Evolutionary conservation across 2,797 vertebrate genomes (phyloP), one percentile per base, ranked within the genome.

Genomic region (Bradypodion ventrale): DNA sequence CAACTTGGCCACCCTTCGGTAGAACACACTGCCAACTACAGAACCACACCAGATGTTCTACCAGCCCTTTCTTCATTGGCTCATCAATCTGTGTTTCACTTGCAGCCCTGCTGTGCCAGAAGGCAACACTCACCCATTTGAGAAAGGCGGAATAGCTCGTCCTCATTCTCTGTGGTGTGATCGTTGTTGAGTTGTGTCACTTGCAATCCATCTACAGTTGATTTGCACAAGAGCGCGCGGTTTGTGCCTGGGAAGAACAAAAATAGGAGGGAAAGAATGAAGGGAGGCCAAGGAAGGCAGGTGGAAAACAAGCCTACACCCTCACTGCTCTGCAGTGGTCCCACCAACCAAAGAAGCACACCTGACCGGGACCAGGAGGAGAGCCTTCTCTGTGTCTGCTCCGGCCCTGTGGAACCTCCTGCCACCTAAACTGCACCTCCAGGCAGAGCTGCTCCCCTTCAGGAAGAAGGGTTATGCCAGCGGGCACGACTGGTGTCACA

Each of bases 131-230:
- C 88, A 99, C 98, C 98, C 86, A 99, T 96, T 27, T 97, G 97
- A 0, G 97, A 95, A 72, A 99, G 96, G 75, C 98, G 97, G 92
- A 98, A 97, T 74, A 99, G 97, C 91, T 99, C 98, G 0, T 99
- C 98, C 73, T 99, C 98, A 0, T 99, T 99, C 90, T 99, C 98
- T 0, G 97, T 97, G 0, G 97, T 98, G 89, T 99, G 98, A 44
- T 98, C 97, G 70, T 97, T 95, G 0, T 98, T 98, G 69, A 99
- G 97, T 94, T 99, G 98, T 19, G 97, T 98, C 77, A 99, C 98
- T 95, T 99, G 98, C 92, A 99, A 96, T 21, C 98, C 97, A 0
- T 99, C 98, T 81, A 96, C 97, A 0, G 97, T 98, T 49, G 97
- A 98, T 89, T 98, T 98, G 86, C 98, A 99, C 2, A 99, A 93